Evolutionary conservation across 2,888 invertebrate genomes (phyloP), one percentile per base, ranked within the genome.

Genomic region (Lysandra bellargus): DNA sequence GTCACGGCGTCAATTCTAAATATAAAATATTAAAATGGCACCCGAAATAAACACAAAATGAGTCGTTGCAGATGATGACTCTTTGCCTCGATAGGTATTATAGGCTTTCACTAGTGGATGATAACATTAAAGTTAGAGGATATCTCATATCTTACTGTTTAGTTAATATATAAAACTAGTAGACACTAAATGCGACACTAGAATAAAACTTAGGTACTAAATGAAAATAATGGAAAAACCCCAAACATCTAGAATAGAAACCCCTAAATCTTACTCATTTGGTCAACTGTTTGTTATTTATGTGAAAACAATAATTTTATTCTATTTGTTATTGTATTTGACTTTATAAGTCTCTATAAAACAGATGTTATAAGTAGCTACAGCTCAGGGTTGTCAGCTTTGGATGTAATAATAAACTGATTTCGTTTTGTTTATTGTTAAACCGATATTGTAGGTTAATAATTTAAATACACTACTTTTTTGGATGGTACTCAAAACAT

Each of bases 311-410:
- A 37, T 37, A 69, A 69, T 37, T 69, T 37, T 69, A 69, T 69
- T 69, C 69, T 69, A 69, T 37, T 64, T 69, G 69, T 69, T 69
- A 69, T n/a, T 44, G 23, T 74, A 74, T 74, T 74, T 40, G 44
- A 74, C 74, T 44, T 74, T 44, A 74, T 74, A 44, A 74, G 44
- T 74, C 44, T 44, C 40, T 44, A 74, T 44, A 74, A 74, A 74
- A 40, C 74, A 69, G 74, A 40, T 74, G 74, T 74, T 44, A 74
- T 74, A 74, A 44, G 74, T 74, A 74, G 74, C 44, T n/a, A 44
- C 40, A n/a, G 44, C 2, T 44, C 3, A 74, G 23, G 44, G 44
- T 74, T 74, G 69, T 69, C 69, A 17, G 30, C 37, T 69, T 69
- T 17, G 69, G 14, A 69, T 7, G 1, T 57, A 17, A 57, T 61